A percentile compares a stretch with the other conserved stretches of the same genome.
Conservation (phyloP, 2,797 vertebrate genomes). For the Lagorchestes hirsutus region DNA sequence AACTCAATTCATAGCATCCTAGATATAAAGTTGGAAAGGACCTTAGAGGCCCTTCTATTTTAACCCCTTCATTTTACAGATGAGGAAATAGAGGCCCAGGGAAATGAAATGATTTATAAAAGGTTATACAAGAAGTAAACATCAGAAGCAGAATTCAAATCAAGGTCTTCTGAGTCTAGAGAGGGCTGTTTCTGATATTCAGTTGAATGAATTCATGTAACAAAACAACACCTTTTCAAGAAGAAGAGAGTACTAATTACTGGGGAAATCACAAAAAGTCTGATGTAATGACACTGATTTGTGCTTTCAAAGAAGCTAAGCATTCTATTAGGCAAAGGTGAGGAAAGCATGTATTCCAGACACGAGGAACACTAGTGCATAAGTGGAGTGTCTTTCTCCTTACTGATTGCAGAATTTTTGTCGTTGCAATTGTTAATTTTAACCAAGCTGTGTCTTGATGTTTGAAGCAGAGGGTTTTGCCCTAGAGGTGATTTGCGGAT, state of each 20-base stretch:
- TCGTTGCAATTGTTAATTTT: neutral
- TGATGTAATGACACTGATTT: neutral
- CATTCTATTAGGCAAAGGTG: neutral
- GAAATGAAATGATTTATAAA: neutral
- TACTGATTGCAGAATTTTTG: neutral
- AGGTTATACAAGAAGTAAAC: neutral
- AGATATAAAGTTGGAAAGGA: neutral
- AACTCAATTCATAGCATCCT: neutral
- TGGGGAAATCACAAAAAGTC: neutral
- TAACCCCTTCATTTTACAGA: neutral
- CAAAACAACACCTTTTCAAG: neutral
- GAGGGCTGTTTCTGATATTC: neutral
- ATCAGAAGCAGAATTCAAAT: neutral
- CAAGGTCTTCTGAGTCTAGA: neutral
- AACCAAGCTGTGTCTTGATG: neutral
- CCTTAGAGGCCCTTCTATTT: neutral
- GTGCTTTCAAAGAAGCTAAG: neutral
- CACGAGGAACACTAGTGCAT: neutral
- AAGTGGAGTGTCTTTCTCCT: neutral
- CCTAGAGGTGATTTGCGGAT: neutral
- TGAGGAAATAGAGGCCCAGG: neutral
- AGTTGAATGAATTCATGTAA: neutral
- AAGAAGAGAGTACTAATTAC: neutral
- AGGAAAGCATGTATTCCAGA: neutral
- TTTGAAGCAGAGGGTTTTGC: neutral